These are phyloP conservation scores for Semotilus atromaculatus DNA, from an alignment of 2,797 vertebrate species.

Conservation along the genomic window DNA sequence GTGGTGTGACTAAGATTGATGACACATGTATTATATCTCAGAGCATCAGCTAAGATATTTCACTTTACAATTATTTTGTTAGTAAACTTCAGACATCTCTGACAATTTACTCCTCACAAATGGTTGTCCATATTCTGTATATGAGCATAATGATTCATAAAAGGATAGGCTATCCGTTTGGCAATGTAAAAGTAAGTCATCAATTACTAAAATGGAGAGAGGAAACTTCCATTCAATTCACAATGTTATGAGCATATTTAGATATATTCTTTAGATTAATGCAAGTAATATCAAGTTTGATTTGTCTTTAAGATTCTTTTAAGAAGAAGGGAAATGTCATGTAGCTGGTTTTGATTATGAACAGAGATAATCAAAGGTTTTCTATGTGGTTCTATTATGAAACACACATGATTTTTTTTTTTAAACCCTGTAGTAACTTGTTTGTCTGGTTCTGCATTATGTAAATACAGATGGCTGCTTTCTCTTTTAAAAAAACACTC, in stretches of 20 bases:
- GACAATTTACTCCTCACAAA: not conserved
- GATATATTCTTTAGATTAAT: too few species aligned
- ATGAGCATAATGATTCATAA: not conserved
- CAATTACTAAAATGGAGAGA: too few species aligned
- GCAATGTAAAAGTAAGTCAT: not conserved
- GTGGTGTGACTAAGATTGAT: not conserved
- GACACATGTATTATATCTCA: not conserved
- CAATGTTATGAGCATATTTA: not conserved
- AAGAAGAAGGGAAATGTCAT: not conserved
- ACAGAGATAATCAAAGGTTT: not conserved
- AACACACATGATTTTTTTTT: not conserved
- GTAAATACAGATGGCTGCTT: not conserved
- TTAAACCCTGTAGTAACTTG: not conserved
- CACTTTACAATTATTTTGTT: not conserved
- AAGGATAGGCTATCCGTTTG: too few species aligned
- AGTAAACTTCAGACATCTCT: not conserved
- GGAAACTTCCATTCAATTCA: not conserved
- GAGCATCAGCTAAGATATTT: not conserved
- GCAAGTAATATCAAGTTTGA: not conserved
- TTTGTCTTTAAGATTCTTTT: not conserved
- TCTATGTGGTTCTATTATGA: too few species aligned
- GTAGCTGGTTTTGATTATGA: not conserved
- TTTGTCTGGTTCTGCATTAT: not conserved
- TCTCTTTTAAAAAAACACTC: not conserved
- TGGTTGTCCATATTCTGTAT: not conserved